Conservation (phyloP, 2,888 invertebrate genomes). For the Ophioninae sp. region DNA sequence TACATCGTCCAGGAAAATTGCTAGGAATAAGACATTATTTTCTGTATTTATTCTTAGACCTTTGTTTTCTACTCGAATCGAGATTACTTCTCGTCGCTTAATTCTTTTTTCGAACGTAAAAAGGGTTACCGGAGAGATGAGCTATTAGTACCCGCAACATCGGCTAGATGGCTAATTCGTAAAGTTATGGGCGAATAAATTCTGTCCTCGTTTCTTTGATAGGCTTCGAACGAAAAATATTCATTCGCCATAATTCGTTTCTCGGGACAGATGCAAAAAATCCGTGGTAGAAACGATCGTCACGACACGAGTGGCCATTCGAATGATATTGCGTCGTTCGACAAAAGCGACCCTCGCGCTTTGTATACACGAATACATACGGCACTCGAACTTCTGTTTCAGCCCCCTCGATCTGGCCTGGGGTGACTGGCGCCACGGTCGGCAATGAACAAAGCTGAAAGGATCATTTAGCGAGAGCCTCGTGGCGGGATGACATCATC, state of each 20-base stretch:
- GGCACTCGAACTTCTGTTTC: slow-evolving; percentile 26
- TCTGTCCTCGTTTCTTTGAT: background rate
- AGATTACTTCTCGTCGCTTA: too few species aligned
- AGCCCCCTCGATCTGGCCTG: slow-evolving; percentile 32
- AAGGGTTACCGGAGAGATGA: too few species aligned
- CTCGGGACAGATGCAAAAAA: slow-evolving; percentile 9
- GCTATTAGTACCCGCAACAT: too few species aligned
- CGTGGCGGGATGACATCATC: slow-evolving; percentile 54
- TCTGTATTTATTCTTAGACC: too few species aligned
- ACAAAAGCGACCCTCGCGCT: slow-evolving; percentile 31
- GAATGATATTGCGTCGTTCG: slow-evolving; percentile 49
- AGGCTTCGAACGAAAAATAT: background rate
- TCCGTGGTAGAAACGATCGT: slow-evolving; percentile 8
- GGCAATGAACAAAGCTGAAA: slow-evolving; percentile 44
- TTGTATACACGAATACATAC: slow-evolving; percentile 16
- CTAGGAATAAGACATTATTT: too few species aligned
- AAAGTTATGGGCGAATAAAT: too few species aligned
- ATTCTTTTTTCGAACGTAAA: too few species aligned
- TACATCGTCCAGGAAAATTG: too few species aligned
- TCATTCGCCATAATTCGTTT: background rate
- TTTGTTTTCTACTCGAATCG: too few species aligned
- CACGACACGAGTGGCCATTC: slow-evolving; percentile 26
- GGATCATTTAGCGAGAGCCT: slow-evolving; percentile 49
- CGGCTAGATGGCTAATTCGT: too few species aligned
- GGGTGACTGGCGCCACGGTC: slow-evolving; percentile 51